phyloP scores from a whole-genome alignment of 2,113 vertebrate genomes.

The Cathartes aura region DNA sequence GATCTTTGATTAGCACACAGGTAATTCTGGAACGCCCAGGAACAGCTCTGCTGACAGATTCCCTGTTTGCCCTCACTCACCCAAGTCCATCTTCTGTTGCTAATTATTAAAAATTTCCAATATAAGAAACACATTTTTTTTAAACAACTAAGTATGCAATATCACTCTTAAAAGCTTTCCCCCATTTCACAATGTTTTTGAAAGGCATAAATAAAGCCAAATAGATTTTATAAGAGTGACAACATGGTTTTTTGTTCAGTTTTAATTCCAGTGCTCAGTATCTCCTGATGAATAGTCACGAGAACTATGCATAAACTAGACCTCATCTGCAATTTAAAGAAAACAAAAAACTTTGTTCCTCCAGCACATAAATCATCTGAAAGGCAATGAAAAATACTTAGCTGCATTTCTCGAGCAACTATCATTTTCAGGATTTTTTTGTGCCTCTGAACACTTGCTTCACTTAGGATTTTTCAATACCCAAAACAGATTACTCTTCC shows the following conservation, averaged over 20 bases:
- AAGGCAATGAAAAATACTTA: not conserved
- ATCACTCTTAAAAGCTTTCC: not conserved
- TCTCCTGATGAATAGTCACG: not conserved
- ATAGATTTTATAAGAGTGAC: not conserved
- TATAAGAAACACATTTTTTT: not conserved
- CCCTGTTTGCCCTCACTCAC: not conserved
- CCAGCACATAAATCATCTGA: not conserved
- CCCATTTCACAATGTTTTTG: not conserved
- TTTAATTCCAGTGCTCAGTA: not conserved
- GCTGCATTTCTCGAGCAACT: not conserved
- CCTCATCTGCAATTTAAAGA: not conserved
- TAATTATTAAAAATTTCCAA: not conserved
- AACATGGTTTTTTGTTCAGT: not conserved
- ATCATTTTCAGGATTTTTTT: not conserved
- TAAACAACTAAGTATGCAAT: not conserved
- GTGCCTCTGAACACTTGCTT: not conserved
- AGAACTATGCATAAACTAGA: not conserved
- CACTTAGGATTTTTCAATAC: not conserved
- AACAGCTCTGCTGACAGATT: not conserved
- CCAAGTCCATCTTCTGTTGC: not conserved
- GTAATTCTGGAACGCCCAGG: not conserved
- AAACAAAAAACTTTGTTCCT: not conserved
- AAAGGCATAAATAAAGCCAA: constrained; percentile 33
- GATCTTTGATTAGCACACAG: not conserved
- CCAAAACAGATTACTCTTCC: not conserved